Conservation (phyloP, 2,113 vertebrate genomes). For the Vulpes lagopus region DNA sequence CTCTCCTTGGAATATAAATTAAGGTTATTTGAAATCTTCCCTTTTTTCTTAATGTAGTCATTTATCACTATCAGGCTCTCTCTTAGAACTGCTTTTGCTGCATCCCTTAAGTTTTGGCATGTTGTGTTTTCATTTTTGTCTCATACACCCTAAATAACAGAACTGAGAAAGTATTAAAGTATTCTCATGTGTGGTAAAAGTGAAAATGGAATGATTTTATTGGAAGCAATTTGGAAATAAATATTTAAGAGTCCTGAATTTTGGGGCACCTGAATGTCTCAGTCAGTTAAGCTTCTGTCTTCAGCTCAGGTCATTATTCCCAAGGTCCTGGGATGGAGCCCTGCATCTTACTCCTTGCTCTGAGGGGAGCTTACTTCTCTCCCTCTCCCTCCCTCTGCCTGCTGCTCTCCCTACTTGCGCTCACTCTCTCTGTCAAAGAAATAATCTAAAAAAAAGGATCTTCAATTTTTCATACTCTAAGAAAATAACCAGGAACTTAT, state of each 20-base stretch:
- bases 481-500: conserved; percentile 26
- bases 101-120: not conserved
- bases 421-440: no score
- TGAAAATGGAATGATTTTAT: not conserved
- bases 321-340: no score
- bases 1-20: not conserved
- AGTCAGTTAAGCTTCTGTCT: no score
- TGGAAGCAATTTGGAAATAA: not conserved
- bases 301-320: no score
- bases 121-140: not conserved
- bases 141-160: not conserved
- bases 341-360: no score
- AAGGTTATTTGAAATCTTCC: not conserved
- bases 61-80: not conserved
- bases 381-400: no score
- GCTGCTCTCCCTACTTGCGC: no score
- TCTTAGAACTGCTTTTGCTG: not conserved
- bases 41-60: not conserved
- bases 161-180: not conserved
- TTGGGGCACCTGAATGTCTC: no score
- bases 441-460: not conserved
- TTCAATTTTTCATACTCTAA: not conserved
- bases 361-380: no score
- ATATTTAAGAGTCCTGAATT: not conserved
- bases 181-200: not conserved